These are phyloP conservation scores for Pseudochaenichthys georgianus DNA, from an alignment of 2,797 vertebrate genomes.

Conservation along the genomic window DNA sequence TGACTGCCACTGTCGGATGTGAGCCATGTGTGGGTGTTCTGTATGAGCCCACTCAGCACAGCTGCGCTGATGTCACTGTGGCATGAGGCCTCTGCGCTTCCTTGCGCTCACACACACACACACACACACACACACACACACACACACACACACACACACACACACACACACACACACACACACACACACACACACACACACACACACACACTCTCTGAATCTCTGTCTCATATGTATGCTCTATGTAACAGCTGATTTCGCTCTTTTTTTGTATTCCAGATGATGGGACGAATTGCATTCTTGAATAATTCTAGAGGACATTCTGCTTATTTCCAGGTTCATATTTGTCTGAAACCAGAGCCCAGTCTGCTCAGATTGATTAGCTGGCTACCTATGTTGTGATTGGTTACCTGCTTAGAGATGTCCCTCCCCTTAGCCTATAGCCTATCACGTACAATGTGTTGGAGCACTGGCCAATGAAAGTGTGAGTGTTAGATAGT, in stretches of 20 bases:
- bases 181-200: constrained; percentile 18
- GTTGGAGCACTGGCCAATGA: too few species aligned
- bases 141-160: constrained; percentile 16
- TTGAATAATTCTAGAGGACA: neutral
- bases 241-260: constrained; percentile 35
- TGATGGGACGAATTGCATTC: constrained; percentile 35
- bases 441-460: too few species aligned
- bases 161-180: constrained; percentile 7
- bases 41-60: constrained; percentile 74
- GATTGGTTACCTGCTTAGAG: too few species aligned
- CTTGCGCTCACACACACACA: constrained; percentile 9
- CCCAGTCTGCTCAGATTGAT: too few species aligned
- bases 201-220: neutral
- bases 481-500: too few species aligned
- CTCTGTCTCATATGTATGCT: constrained; percentile 3
- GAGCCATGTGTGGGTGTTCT: constrained; percentile 74
- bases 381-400: too few species aligned
- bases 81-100: constrained; percentile 45
- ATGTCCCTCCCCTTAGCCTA: too few species aligned
- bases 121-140: constrained; percentile 9
- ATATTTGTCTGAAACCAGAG: too few species aligned
- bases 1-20: constrained; percentile 69
- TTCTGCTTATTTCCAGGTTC: too few species aligned
- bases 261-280: constrained; percentile 26
- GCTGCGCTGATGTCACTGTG: constrained; percentile 74